phyloP scores from a whole-genome alignment of 2,888 invertebrate genomes.

The Chloroclystis v-ata region DNA sequence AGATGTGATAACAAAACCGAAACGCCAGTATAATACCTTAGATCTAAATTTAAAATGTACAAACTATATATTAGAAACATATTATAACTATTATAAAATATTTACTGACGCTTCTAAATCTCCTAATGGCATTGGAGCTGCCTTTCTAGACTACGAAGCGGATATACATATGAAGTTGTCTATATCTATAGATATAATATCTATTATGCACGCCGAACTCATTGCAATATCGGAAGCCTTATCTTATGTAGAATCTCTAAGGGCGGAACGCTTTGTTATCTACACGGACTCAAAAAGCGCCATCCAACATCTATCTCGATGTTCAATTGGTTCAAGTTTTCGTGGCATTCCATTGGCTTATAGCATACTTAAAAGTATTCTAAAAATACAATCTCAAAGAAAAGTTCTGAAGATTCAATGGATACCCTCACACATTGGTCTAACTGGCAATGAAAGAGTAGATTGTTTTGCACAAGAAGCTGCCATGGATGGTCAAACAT shows the following conservation, averaged over 20 bases:
- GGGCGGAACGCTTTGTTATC: neutral
- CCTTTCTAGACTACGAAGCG: neutral
- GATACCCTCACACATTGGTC: slow-evolving; percentile 4
- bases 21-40: neutral
- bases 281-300: slow-evolving; percentile 1
- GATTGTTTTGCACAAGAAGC: slow-evolving; percentile 1
- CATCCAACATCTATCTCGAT: neutral
- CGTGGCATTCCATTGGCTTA: slow-evolving; percentile 6
- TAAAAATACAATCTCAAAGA: neutral
- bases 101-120: neutral
- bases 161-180: neutral
- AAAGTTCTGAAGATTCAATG: slow-evolving; percentile 2
- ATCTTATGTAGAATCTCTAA: slow-evolving; percentile 1
- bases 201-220: slow-evolving; percentile 1
- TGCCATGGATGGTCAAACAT: neutral
- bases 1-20: neutral
- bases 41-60: neutral
- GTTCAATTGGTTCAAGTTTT: neutral
- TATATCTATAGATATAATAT: neutral
- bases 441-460: slow-evolving; percentile 4
- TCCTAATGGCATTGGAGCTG: too few species aligned
- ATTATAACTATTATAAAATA: neutral
- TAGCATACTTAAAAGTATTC: slow-evolving; percentile 2
- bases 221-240: slow-evolving; percentile 3
- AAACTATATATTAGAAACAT: neutral